Evolutionary conservation across 2,113 vertebrate species (phyloP).

Genomic region (Anarhynchus alexandrinus): DNA sequence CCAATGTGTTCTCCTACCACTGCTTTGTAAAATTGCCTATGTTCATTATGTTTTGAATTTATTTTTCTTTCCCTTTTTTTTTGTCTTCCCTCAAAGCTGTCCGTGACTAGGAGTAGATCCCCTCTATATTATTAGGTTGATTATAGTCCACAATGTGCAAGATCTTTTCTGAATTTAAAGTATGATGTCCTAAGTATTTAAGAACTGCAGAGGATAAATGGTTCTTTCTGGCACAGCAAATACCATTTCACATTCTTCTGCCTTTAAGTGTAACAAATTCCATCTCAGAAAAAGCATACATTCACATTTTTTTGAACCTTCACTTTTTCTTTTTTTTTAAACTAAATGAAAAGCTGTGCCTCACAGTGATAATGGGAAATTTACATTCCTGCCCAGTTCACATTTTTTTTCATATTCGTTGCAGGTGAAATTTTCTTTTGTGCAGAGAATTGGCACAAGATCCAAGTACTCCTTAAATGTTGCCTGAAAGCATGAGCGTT

Average conservation of each 20-base stretch:
- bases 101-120: background rate
- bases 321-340: background rate
- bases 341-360: background rate
- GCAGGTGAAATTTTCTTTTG: background rate
- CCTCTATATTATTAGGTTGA: background rate
- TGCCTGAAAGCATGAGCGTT: background rate
- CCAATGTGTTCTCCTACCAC: background rate
- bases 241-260: background rate
- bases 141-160: background rate
- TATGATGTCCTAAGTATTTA: background rate
- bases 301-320: background rate
- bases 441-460: background rate
- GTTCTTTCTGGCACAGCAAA: background rate
- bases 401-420: background rate
- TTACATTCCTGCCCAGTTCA: background rate
- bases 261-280: background rate
- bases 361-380: background rate
- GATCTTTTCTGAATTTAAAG: background rate
- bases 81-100: background rate
- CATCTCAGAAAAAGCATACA: background rate
- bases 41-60: background rate
- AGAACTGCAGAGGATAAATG: background rate
- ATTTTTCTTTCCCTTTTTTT: background rate
- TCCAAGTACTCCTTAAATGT: background rate
- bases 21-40: background rate